Evolutionary conservation across 2,113 vertebrate species (phyloP), one percentile per base, ranked within the genome.

Genomic region (Bubo blakistoni): DNA sequence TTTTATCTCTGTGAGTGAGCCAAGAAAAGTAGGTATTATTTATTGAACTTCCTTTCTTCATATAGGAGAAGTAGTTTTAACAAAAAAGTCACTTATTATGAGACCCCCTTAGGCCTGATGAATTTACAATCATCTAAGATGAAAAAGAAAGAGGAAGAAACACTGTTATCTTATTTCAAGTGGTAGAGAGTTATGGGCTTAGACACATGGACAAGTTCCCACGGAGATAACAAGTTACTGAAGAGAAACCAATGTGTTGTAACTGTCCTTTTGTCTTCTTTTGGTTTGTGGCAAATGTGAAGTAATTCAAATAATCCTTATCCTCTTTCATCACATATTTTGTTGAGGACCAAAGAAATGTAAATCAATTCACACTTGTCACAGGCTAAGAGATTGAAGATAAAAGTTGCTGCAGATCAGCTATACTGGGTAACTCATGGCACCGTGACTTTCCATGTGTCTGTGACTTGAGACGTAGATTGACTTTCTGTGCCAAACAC

Each of bases 291-390:
- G 69, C 47, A 95, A 95, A 95, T 38, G 70, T 63, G 83, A 92
- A 84, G 61, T 92, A 96, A 95, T 94, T 95, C 29, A 89, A 86
- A 91, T 74, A 95, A 94, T 79, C 81, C 86, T 91, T 74, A 73
- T 91, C n/a, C 59, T 94, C 59, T 91, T 77, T 88, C 67, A 95
- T 71, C 63, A 55, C 69, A 52, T 74, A 92, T 94, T 93, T 94
- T 13, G 7, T 61, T 84, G 93, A 97, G 77, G 86, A 96, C 72
- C 29, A 67, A 38, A 91, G 80, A 94, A 86, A 96, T 94, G 77
- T 94, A 96, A 96, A 96, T 94, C 83, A 92, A 30, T 94, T 95
- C 86, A 4, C 86, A 94, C 80, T 94, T 96, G 94, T 92, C 95
- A 97, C 84, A 92, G 81, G 84, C 70, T 79, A 96, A 81, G 86